These are phyloP conservation scores for Meloidogyne chitwoodi DNA, from an alignment of 1,140 invertebrate species.

Conservation along the genomic window DNA sequence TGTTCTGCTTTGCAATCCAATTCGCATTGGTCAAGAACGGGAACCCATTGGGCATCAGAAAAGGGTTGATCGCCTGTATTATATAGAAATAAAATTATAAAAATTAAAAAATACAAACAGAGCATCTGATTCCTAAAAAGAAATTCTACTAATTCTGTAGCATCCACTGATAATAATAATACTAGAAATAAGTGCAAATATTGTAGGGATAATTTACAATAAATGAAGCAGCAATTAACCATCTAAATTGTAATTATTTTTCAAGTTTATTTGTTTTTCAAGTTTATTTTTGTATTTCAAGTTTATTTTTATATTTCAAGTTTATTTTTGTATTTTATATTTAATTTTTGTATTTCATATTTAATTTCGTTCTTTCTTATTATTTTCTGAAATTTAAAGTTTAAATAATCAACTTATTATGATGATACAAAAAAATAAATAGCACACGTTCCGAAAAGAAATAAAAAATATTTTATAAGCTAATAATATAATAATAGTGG, in stretches of 20 bases:
- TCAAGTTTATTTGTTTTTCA: too few relatives aligned
- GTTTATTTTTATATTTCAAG: too few relatives aligned
- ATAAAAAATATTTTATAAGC: not conserved
- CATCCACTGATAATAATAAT: not conserved
- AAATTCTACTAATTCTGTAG: slow-evolving; percentile 11
- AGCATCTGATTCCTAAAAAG: slow-evolving; percentile 12
- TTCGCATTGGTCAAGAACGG: slow-evolving; percentile 44
- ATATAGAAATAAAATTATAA: not conserved
- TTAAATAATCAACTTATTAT: too few relatives aligned
- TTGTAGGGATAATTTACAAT: not conserved
- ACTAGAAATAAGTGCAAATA: not conserved
- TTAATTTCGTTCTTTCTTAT: too few relatives aligned
- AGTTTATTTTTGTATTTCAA: too few relatives aligned
- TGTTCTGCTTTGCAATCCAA: slow-evolving; percentile 28
- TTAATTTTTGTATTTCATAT: too few relatives aligned
- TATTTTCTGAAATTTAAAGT: too few relatives aligned
- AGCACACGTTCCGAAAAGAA: not conserved
- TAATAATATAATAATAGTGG: not conserved
- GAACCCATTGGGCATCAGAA: slow-evolving; percentile 48
- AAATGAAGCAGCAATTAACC: too few relatives aligned
- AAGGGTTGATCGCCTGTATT: slow-evolving; percentile 42
- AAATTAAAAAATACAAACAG: not conserved
- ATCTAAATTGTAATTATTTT: too few relatives aligned
- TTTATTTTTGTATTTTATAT: too few relatives aligned
- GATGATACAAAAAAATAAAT: not conserved